These are phyloP conservation scores for Crax fasciolata DNA, from an alignment of 2,797 vertebrate genomes.

Conservation along the genomic window DNA sequence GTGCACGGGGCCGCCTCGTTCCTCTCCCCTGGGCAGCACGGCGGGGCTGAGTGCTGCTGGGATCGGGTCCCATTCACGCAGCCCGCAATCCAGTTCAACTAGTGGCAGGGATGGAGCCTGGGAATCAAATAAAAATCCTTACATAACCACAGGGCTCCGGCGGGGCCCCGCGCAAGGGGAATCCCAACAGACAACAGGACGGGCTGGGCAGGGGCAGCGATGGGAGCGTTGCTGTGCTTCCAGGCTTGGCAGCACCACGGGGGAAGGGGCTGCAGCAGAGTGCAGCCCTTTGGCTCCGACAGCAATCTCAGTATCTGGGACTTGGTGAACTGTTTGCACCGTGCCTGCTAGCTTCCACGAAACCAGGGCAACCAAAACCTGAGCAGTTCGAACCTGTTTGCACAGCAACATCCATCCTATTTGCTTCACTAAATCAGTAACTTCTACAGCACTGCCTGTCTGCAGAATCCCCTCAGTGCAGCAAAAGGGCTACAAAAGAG, in stretches of 20 bases:
- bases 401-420: neutral
- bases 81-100: conserved; percentile 77
- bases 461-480: neutral
- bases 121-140: conserved; percentile 79
- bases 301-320: neutral
- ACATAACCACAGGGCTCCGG: conserved; percentile 69
- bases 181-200: conserved; percentile 70
- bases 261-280: neutral
- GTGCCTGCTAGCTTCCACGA: neutral
- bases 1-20: conserved; percentile 21
- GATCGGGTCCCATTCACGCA: conserved; percentile 67
- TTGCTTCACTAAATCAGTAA: neutral
- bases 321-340: neutral
- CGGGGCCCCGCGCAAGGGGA: conserved; percentile 62
- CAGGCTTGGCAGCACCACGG: neutral
- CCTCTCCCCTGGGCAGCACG: neutral
- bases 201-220: neutral
- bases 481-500: neutral
- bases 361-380: neutral
- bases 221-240: accelerated
- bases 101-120: conserved; percentile 68
- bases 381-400: neutral
- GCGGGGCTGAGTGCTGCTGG: neutral
- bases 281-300: neutral
- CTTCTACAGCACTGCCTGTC: neutral